Evolutionary conservation across 1,140 invertebrate species (phyloP).

Genomic region (Monomorium pharaonis): DNA sequence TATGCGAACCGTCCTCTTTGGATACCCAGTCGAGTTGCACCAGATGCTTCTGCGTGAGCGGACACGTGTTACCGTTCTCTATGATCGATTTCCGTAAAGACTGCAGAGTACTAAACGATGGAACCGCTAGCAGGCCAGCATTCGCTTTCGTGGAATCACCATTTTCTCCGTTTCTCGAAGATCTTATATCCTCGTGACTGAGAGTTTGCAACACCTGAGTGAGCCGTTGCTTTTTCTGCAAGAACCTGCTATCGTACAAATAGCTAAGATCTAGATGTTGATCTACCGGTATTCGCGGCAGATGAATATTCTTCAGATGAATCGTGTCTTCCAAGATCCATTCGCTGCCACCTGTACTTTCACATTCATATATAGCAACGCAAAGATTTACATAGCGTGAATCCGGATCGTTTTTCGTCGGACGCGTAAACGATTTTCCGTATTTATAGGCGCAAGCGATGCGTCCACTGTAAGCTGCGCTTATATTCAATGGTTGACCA

Average conservation of each 20-base stretch:
- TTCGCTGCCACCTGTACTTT: constrained; percentile 98
- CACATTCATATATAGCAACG: constrained; percentile 99
- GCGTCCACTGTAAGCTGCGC: constrained; percentile 98
- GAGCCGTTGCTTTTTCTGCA: constrained; percentile 91
- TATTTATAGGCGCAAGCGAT: constrained; percentile 98
- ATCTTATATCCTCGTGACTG: constrained; percentile 86
- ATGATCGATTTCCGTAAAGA: constrained; percentile 95
- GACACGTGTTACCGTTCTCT: constrained; percentile 96
- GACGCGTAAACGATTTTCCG: constrained; percentile 93
- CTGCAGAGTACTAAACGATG: constrained; percentile 96
- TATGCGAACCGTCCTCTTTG: constrained; percentile 99
- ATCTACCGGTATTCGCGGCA: constrained; percentile 92
- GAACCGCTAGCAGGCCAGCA: constrained; percentile 92
- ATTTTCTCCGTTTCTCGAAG: constrained; percentile 82
- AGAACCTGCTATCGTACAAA: constrained; percentile 92
- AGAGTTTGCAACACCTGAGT: constrained; percentile 89
- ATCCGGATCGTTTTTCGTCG: constrained; percentile 91
- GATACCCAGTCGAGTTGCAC: constrained; percentile 99
- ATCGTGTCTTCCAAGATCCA: constrained; percentile 99
- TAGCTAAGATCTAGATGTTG: constrained; percentile 93
- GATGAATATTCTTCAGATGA: constrained; percentile 94
- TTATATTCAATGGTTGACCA: constrained; percentile 96
- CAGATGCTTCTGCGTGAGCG: constrained; percentile 93
- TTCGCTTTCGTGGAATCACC: constrained; percentile 78
- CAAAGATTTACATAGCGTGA: constrained; percentile 96